phyloP scores from a whole-genome alignment of 2,797 vertebrate genomes.

The Catostomus latipinnis region DNA sequence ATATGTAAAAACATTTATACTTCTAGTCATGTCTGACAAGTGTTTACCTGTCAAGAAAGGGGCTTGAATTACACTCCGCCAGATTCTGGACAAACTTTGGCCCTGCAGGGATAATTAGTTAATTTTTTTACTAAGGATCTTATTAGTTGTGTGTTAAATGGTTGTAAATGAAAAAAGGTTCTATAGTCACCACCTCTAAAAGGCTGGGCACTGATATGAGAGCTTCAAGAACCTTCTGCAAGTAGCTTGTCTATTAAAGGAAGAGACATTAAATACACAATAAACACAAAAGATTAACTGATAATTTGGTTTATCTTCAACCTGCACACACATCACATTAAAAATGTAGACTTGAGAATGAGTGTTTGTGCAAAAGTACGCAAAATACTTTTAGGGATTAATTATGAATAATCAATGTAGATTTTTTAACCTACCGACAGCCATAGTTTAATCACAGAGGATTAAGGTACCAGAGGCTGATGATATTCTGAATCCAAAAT shows the following conservation, averaged over 20 bases:
- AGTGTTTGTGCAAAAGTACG: too few relatives aligned
- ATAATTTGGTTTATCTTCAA: neutral
- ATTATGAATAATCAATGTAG: too few relatives aligned
- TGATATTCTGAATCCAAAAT: too few relatives aligned
- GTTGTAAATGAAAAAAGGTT: neutral
- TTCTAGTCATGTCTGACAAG: neutral
- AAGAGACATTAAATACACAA: neutral
- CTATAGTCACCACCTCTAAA: constrained; percentile 83
- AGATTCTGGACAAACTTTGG: constrained; percentile 78
- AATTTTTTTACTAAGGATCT: neutral
- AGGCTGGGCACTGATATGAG: constrained; percentile 83
- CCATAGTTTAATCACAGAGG: too few relatives aligned
- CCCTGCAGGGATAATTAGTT: constrained; percentile 65
- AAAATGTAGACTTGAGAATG: neutral
- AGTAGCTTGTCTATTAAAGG: constrained; percentile 79
- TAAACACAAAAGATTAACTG: neutral
- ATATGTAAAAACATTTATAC: neutral
- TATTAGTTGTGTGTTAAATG: neutral
- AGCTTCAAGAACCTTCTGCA: constrained; percentile 86
- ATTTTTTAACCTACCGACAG: too few relatives aligned
- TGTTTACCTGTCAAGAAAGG: constrained; percentile 87
- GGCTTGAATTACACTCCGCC: constrained; percentile 87
- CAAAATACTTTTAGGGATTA: too few relatives aligned
- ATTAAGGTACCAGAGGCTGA: too few relatives aligned
- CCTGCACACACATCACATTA: constrained; percentile 4